Conservation (phyloP, 1,140 invertebrate genomes). For the Drosophila quadrilineata region DNA sequence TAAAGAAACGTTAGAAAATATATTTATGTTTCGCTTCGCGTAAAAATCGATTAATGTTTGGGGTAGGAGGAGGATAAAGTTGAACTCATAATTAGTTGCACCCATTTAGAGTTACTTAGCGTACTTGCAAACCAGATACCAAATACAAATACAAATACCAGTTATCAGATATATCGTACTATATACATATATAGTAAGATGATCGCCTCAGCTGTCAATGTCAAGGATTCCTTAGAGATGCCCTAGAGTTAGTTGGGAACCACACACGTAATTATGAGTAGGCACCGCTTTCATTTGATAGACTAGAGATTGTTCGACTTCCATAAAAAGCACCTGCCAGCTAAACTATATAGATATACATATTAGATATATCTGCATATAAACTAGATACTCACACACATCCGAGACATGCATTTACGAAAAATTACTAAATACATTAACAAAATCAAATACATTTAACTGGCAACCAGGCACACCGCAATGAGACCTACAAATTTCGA, state of each 20-base stretch:
- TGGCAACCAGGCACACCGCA: conserved; percentile 48
- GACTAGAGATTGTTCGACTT: conserved; percentile 22
- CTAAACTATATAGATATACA: too few relatives aligned
- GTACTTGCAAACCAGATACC: conserved; percentile 16
- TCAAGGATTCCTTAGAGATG: conserved; percentile 17
- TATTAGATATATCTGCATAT: too few relatives aligned
- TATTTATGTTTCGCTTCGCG: conserved; percentile 1
- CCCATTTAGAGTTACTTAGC: conserved; percentile 26
- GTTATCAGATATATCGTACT: neutral
- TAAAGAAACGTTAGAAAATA: conserved; percentile 1
- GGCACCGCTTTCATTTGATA: conserved; percentile 42
- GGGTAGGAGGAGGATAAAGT: conserved; percentile 7
- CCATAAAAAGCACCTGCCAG: conserved; percentile 43
- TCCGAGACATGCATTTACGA: conserved; percentile 25
- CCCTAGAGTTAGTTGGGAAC: neutral
- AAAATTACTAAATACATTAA: too few relatives aligned
- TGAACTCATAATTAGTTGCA: conserved; percentile 31
- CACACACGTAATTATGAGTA: conserved; percentile 1
- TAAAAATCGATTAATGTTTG: neutral
- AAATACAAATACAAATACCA: conserved; percentile 10
- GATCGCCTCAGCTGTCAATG: neutral
- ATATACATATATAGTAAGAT: neutral
- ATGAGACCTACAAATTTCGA: conserved; percentile 50
- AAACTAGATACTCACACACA: conserved; percentile 16
- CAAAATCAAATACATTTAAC: conserved; percentile 40